Evolutionary conservation across 2,113 vertebrate species (phyloP), one percentile per base, ranked within the genome.

Genomic region (Bufo gargarizans): DNA sequence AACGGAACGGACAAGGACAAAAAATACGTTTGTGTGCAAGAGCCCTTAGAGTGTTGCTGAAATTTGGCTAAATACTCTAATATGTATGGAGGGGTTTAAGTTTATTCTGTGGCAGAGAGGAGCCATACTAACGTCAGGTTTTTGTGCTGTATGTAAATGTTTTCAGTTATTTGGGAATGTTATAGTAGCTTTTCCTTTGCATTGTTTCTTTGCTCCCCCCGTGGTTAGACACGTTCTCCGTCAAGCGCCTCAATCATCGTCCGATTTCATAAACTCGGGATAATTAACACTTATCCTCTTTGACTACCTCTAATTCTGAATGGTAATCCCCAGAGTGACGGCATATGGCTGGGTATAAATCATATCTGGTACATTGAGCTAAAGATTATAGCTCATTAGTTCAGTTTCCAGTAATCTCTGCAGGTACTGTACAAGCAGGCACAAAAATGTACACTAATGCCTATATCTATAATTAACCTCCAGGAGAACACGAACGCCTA

Each of bases 381-480:
- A 71, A 55, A 84, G 82, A 69, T 84, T 84, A 84, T 53, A 43
- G 82, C n/a, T 84, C 82, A 84, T 84, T 84, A 84, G 82, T 84
- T 84, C 53, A 53, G n/a, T 84, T 69, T 71, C 22, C 65, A 14
- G n/a, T 84, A 84, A 84, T 84, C 82, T 84, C 49, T 83, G 20
- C n/a, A 55, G 20, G n/a, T 69, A 17, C 22, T 81, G 56, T 81
- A 69, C n/a, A 10, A 69, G 49, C 82, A 69, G 61, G 81, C 65
- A 71, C 63, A 84, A 65, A 71, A 71, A 84, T 84, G 63, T 65
- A 63, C 63, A 47, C 33, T 83, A 83, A 67, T 83, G 69, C 69
- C 69, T 45, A 74, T 49, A 49, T 74, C 71, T 74, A 74, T 49
- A 69, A 50, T 84, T 84, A 69, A 69, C 49, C 47, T 67, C n/a